Evolutionary conservation across 2,797 vertebrate species (phyloP).

Genomic region (Myiotriccus ornatus): DNA sequence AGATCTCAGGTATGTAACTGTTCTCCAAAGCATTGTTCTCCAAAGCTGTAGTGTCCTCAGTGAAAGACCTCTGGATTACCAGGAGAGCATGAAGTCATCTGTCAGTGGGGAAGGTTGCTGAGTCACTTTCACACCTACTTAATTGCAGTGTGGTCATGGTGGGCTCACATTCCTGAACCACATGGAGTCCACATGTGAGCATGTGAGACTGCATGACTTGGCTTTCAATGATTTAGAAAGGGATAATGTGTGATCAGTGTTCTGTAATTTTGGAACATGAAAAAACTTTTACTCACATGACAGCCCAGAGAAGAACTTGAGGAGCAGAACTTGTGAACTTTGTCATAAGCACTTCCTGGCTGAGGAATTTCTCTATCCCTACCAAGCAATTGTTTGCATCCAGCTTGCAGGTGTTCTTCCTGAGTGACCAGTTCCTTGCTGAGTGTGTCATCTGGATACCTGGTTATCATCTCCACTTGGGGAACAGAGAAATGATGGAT

Average conservation of each 20-base stretch:
- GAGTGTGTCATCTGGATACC: not conserved
- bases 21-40: not conserved
- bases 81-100: not conserved
- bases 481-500: not conserved
- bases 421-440: not conserved
- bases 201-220: not conserved
- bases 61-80: not conserved
- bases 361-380: not conserved
- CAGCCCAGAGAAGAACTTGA: not conserved
- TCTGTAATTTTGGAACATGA: not conserved
- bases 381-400: not conserved
- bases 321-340: not conserved
- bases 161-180: not conserved
- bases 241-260: not conserved
- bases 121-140: not conserved
- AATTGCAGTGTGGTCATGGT: rapidly evolving
- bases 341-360: not conserved
- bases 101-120: not conserved
- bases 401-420: not conserved
- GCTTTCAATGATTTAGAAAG: not conserved
- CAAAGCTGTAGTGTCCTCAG: not conserved
- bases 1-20: not conserved
- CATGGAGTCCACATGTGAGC: not conserved
- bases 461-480: not conserved
- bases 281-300: not conserved